These are phyloP conservation scores for Lipotes vexillifer DNA, from an alignment of 2,113 vertebrate species.

Conservation along the genomic window DNA sequence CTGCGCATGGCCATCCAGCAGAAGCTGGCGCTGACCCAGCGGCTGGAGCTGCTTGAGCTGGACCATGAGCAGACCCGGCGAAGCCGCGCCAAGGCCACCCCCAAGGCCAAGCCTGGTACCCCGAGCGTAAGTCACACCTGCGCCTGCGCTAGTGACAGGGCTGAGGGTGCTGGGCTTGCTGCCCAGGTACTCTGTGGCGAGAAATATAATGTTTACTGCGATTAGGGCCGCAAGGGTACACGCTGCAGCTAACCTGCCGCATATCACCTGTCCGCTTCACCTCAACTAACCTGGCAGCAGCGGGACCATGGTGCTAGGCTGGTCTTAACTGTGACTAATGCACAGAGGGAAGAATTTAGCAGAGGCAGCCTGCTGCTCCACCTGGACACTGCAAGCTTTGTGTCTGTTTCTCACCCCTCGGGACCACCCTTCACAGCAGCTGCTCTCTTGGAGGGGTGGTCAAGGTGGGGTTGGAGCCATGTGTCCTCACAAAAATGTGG, in stretches of 20 bases:
- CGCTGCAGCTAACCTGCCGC: slow-evolving; percentile 47
- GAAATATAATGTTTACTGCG: slow-evolving; percentile 98
- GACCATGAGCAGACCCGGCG: slow-evolving; percentile 94
- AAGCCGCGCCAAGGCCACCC: slow-evolving; percentile 84
- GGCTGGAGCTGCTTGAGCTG: slow-evolving; percentile 94
- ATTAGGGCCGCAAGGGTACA: slow-evolving; percentile 72
- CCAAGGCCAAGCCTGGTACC: slow-evolving; percentile 88
- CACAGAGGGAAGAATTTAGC: slow-evolving; percentile 81
- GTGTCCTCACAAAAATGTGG: neutral
- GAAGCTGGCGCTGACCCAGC: slow-evolving; percentile 97
- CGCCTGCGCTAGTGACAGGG: slow-evolving; percentile 85
- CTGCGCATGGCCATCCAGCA: slow-evolving; percentile 99
- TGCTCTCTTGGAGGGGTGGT: neutral
- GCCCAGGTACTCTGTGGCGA: slow-evolving; percentile 93
- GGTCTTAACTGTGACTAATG: slow-evolving; percentile 82
- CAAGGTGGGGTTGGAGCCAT: neutral
- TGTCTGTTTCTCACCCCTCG: neutral
- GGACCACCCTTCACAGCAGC: neutral
- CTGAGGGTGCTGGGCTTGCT: slow-evolving; percentile 86
- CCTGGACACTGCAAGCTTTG: slow-evolving; percentile 4
- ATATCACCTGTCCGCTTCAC: slow-evolving; percentile 75
- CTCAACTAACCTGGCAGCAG: slow-evolving; percentile 79
- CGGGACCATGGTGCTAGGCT: slow-evolving; percentile 82
- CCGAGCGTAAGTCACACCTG: slow-evolving; percentile 91
- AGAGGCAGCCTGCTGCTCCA: neutral